These are phyloP conservation scores for Adoxophyes honmai DNA, from an alignment of 1,140 invertebrate genomes.

Conservation along the genomic window DNA sequence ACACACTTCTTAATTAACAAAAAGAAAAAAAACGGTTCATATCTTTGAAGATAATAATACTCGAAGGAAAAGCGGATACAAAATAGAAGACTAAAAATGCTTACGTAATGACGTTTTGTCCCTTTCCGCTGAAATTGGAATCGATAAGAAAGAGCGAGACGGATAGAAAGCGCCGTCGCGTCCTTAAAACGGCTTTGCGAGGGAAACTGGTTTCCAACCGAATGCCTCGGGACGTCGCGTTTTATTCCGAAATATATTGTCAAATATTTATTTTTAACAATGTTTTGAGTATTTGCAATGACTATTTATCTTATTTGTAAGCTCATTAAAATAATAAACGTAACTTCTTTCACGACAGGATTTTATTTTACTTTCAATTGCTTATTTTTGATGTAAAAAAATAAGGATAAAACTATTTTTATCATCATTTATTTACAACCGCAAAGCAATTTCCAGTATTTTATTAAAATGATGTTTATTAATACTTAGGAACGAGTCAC, in stretches of 20 bases:
- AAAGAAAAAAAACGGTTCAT: neutral
- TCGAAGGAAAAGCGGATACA: neutral
- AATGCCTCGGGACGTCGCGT: conserved; percentile 60
- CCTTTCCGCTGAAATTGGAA: conserved; percentile 28
- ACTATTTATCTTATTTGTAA: neutral
- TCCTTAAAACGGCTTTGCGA: conserved; percentile 59
- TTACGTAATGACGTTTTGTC: conserved; percentile 35
- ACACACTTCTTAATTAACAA: conserved; percentile 1
- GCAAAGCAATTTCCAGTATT: too few species aligned
- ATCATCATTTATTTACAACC: too few species aligned
- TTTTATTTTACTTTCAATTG: too few species aligned
- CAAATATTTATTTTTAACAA: neutral
- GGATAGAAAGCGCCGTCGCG: conserved; percentile 44
- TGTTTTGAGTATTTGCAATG: neutral
- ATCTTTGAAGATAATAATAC: neutral
- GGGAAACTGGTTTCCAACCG: conserved; percentile 56
- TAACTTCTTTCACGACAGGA: too few species aligned
- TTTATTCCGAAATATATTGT: conserved; percentile 5
- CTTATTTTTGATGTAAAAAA: too few species aligned
- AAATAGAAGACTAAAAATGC: conserved; percentile 17
- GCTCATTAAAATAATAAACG: too few species aligned
- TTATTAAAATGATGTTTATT: too few species aligned
- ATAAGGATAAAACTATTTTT: too few species aligned
- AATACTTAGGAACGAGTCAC: too few species aligned
- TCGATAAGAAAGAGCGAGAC: conserved; percentile 43